Conservation (phyloP, 2,113 vertebrate genomes). For the Pomatostomus ruficeps region DNA sequence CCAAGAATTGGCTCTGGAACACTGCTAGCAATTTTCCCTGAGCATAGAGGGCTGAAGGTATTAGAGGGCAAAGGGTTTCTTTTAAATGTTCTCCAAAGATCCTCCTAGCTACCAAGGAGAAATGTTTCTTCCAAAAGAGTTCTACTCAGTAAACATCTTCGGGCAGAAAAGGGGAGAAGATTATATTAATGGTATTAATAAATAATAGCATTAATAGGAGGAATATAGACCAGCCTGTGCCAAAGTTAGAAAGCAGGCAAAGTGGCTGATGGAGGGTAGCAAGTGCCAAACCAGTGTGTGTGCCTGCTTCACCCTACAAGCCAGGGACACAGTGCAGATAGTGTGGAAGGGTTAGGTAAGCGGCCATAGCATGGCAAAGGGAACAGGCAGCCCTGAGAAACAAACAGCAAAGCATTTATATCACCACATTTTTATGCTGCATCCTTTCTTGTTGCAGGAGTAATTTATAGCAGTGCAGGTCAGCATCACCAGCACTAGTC, state of each 20-base stretch:
- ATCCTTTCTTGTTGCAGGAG: background rate
- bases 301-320: background rate
- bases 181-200: background rate
- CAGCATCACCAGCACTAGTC: background rate
- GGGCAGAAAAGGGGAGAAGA: background rate
- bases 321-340: background rate
- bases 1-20: background rate
- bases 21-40: background rate
- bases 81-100: background rate
- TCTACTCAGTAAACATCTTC: background rate
- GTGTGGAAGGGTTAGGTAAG: background rate
- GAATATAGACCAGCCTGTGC: background rate
- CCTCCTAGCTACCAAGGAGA: background rate
- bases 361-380: rapidly evolving
- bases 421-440: background rate
- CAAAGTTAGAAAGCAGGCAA: background rate
- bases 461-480: background rate
- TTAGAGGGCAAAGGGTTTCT: background rate
- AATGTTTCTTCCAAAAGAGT: background rate
- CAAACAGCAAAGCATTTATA: background rate
- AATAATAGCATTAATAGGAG: background rate
- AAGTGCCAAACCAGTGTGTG: background rate
- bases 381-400: background rate
- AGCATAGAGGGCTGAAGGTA: background rate
- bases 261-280: background rate